Conservation (phyloP, 1,140 invertebrate species). For the Eupristina koningsbergeri region DNA sequence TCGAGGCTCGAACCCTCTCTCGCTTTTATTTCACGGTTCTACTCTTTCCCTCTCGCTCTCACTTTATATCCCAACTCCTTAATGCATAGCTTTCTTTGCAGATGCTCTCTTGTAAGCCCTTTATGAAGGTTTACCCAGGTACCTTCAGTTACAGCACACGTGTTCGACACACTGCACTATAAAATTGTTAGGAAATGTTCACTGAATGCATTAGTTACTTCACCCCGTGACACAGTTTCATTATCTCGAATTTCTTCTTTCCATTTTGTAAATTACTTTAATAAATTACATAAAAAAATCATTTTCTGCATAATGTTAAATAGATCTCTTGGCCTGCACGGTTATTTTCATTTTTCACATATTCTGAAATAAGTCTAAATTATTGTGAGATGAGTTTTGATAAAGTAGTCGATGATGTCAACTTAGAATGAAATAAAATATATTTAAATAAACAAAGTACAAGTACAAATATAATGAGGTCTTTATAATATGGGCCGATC, state of each 20-base stretch:
- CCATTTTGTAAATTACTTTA: no score
- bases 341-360: no score
- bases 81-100: background rate
- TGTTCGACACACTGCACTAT: slow-evolving; percentile 18
- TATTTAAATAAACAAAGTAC: no score
- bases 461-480: no score
- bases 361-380: no score
- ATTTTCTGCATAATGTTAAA: no score
- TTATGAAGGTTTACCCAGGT: slow-evolving; percentile 37
- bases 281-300: no score
- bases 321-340: no score
- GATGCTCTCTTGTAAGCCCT: background rate
- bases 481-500: no score
- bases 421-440: no score
- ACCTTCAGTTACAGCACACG: slow-evolving; percentile 18
- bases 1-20: background rate
- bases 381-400: no score
- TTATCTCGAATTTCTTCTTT: background rate
- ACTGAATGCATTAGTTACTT: background rate
- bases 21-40: background rate
- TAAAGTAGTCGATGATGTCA: no score
- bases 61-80: background rate
- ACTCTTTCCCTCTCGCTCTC: background rate
- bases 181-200: slow-evolving; percentile 10
- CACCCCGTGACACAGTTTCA: background rate